Percentiles rank a stretch among this genome's conserved stretches.
Evolutionary conservation across 2,888 invertebrate species (phyloP).

Genomic region (Ichneumon xanthorius): DNA sequence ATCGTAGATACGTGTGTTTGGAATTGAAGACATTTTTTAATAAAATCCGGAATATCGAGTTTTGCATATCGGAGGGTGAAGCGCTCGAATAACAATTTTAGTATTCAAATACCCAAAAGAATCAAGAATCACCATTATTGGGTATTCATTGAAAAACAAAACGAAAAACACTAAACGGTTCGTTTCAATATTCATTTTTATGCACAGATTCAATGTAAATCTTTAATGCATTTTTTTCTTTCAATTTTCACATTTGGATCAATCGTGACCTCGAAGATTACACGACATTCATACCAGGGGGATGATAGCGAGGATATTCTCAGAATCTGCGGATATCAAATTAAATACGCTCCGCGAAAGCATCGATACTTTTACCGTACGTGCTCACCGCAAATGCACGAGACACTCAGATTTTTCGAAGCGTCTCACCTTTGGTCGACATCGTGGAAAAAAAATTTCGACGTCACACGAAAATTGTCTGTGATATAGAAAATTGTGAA

Average conservation of each 20-base stretch:
- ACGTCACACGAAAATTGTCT: conserved; percentile 11
- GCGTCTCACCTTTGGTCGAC: not conserved
- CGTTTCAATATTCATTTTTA: not conserved
- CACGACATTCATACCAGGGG: not conserved
- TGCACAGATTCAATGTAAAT: not conserved
- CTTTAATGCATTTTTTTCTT: no score
- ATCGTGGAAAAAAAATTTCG: not conserved
- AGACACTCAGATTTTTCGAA: not conserved
- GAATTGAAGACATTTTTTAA: not conserved
- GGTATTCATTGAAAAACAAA: not conserved
- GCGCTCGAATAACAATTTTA: not conserved
- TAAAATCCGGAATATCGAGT: not conserved
- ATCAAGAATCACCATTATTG: not conserved
- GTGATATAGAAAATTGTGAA: conserved; percentile 30
- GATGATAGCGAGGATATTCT: not conserved
- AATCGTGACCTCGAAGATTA: not conserved
- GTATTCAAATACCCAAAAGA: not conserved
- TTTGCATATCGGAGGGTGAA: not conserved
- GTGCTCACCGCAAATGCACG: not conserved
- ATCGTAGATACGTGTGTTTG: not conserved
- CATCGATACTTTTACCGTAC: not conserved
- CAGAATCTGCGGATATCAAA: not conserved
- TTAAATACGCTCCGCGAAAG: not conserved
- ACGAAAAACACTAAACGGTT: not conserved
- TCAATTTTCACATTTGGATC: no score